Percentiles rank a stretch among this genome's conserved stretches.
Evolutionary conservation across 2,888 invertebrate species (phyloP).

Genomic region (Euproctis similis): DNA sequence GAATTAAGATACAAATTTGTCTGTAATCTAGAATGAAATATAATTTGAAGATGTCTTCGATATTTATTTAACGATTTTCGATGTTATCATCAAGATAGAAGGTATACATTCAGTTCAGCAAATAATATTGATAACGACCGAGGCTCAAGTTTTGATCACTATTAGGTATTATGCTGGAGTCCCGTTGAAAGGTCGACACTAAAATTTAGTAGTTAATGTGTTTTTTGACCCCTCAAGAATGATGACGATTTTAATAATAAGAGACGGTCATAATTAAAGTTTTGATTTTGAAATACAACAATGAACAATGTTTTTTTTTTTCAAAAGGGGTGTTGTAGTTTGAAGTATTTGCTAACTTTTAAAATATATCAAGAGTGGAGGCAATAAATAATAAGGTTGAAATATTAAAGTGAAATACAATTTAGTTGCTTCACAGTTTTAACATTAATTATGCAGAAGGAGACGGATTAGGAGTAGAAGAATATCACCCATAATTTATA

Average conservation of each 20-base stretch:
- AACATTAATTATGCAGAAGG: too few species aligned
- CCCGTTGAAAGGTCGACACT: conserved; percentile 59
- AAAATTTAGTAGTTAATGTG: conserved; percentile 62
- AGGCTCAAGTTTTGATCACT: conserved; percentile 50
- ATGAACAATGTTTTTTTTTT: too few species aligned
- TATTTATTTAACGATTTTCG: conserved; percentile 35
- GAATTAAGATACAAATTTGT: conserved; percentile 16
- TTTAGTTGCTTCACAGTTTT: too few species aligned
- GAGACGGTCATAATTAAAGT: too few species aligned
- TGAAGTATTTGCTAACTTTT: too few species aligned
- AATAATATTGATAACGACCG: conserved; percentile 29
- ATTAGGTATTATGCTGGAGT: conserved; percentile 50
- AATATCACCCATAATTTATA: too few species aligned
- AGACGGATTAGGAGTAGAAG: too few species aligned
- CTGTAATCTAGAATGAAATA: conserved; percentile 14
- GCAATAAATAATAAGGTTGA: too few species aligned
- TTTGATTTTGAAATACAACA: too few species aligned
- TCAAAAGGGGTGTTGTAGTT: too few species aligned
- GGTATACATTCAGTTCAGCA: conserved; percentile 42
- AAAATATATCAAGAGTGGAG: too few species aligned
- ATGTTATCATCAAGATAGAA: conserved; percentile 39
- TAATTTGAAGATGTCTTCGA: conserved; percentile 35
- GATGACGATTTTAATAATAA: conserved; percentile 67
- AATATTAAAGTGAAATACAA: too few species aligned
- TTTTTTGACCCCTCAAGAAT: conserved; percentile 61